Conservation (phyloP, 2,888 invertebrate species). For the Ophion ellenae region DNA sequence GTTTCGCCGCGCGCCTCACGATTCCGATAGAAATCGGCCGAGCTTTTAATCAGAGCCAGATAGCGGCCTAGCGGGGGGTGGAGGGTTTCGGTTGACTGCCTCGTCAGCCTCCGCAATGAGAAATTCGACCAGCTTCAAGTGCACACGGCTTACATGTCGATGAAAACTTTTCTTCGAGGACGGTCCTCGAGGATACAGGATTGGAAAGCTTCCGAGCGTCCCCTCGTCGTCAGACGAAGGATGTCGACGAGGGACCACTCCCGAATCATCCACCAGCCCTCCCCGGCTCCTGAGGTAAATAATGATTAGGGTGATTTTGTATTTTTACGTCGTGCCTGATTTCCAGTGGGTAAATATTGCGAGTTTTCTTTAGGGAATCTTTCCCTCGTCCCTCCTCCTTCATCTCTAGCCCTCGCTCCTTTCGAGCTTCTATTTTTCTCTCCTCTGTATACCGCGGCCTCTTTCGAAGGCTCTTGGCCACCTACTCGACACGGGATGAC, state of each 20-base stretch:
- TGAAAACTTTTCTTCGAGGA: constrained; percentile 70
- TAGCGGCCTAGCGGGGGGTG: constrained; percentile 21
- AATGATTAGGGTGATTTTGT: constrained; percentile 82
- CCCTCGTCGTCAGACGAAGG: constrained; percentile 52
- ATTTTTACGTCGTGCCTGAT: constrained; percentile 82
- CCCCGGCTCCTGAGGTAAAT: constrained; percentile 79
- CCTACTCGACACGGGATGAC: constrained; percentile 60
- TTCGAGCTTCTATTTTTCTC: constrained; percentile 22
- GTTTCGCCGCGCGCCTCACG: constrained; percentile 51
- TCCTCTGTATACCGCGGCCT: constrained; percentile 57
- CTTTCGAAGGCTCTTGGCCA: constrained; percentile 44
- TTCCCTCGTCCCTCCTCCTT: constrained; percentile 45
- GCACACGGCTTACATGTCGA: constrained; percentile 63
- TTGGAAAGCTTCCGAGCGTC: constrained; percentile 22
- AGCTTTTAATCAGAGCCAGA: constrained; percentile 63
- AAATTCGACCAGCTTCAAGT: constrained; percentile 70
- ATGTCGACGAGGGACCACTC: constrained; percentile 61
- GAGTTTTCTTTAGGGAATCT: constrained; percentile 80
- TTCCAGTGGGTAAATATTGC: constrained; percentile 81
- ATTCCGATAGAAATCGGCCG: constrained; percentile 52
- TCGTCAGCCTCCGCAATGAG: constrained; percentile 59
- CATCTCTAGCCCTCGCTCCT: constrained; percentile 45
- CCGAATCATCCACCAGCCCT: constrained; percentile 64
- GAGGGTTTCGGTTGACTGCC: constrained; percentile 47
- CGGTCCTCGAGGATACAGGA: constrained; percentile 9